These are phyloP conservation scores for Micrastur ruficollis DNA, from an alignment of 2,797 vertebrate genomes.

Conservation along the genomic window DNA sequence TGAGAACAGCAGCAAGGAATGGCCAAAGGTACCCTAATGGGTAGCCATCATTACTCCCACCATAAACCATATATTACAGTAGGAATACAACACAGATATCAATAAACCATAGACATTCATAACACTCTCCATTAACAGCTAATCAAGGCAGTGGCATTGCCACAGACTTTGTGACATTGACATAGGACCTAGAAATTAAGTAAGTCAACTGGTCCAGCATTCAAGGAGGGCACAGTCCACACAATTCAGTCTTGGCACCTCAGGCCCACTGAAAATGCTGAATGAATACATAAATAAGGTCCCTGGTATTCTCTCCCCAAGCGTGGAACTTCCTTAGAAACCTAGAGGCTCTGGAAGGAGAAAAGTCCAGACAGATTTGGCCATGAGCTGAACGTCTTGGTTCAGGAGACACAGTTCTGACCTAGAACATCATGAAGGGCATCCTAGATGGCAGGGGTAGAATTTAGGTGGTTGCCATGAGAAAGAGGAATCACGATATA, in stretches of 20 bases:
- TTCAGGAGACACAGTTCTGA: not conserved
- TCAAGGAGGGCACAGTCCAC: not conserved
- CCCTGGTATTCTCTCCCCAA: not conserved
- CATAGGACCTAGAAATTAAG: not conserved
- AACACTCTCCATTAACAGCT: not conserved
- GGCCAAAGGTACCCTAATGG: not conserved
- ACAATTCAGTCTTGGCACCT: not conserved
- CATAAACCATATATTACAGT: not conserved
- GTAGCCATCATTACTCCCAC: not conserved
- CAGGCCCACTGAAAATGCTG: not conserved
- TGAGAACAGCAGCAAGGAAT: not conserved
- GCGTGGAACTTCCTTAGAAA: not conserved
- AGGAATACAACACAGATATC: not conserved
- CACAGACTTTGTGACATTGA: not conserved
- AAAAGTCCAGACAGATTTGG: not conserved
- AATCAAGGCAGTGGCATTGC: not conserved
- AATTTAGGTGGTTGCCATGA: not conserved
- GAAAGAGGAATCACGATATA: not conserved
- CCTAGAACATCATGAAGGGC: not conserved
- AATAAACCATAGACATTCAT: not conserved
- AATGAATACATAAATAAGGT: not conserved
- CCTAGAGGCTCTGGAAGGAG: not conserved
- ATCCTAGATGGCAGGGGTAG: not conserved
- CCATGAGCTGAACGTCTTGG: rapidly evolving
- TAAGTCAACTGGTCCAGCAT: not conserved